Base-by-base conservation (phyloP, 2,797 vertebrate genomes). In the Adrianichthys oophorus region DNA sequence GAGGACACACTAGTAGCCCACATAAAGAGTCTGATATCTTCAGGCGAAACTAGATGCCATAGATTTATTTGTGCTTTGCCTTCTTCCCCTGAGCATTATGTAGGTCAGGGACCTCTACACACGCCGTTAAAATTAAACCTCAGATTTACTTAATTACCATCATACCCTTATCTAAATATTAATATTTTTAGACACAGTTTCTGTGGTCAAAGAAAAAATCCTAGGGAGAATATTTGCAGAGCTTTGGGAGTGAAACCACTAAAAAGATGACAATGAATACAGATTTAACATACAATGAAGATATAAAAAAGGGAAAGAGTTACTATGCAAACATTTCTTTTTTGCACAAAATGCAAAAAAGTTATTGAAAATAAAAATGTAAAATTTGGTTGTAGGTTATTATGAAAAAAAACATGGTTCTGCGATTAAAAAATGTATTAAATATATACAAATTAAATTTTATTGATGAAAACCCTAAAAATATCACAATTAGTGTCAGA, bases 161-260 rank as follows among this genome's bases (percentile, higher is more conserved):
- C 52, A 64, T 18, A 21, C 24, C 48, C 29, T 26, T 49, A 6
- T 68, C 32, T 48, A 66, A 4, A 59, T 52, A 48, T 29, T 37
- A 13, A 37, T 37, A 37, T 13, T 32, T 32, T 2, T 8, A 32
- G 29, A 32, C 8, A 3, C 10, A 37, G 32, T 37, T 49, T n/a
- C 14, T 4, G 5, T 37, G 45, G 57, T 69, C 65, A 77, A 77
- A 72, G 65, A 74, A 73, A 72, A 77, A 60, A 57, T 68, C 37
- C 32, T 12, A 54, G 65, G 71, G 40, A 56, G 66, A 82, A 90
- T 90, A 86, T 89, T 90, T 90, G 88, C 82, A 78, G 64, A 45
- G 48, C 53, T 26, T 70, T 74, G 50, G 58, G 26, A 48, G 74
- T 68, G 71, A 66, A 43, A 24, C 26, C 64, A 66, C 50, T 76